Evolutionary conservation across 2,888 invertebrate species (phyloP).

Genomic region (Plutella xylostella): DNA sequence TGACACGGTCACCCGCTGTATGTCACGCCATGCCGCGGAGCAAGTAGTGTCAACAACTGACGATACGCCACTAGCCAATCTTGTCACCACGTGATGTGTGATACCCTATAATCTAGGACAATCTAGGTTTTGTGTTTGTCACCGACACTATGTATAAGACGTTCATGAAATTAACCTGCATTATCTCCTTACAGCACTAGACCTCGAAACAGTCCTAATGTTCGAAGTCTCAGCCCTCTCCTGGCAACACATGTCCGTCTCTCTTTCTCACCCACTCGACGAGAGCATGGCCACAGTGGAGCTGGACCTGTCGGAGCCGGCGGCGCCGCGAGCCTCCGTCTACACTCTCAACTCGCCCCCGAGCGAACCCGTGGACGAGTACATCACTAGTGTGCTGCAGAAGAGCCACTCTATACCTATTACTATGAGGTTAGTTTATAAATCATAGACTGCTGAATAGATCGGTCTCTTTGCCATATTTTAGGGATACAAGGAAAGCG

Average conservation of each 20-base stretch:
- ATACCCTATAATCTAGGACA: neutral
- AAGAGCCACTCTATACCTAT: conserved; percentile 93
- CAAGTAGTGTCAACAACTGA: too few species aligned
- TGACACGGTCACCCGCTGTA: too few species aligned
- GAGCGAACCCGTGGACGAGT: conserved; percentile 50
- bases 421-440: conserved; percentile 79
- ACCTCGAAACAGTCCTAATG: conserved; percentile 83
- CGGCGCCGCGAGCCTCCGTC: conserved; percentile 82
- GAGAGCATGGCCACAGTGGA: conserved; percentile 95
- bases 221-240: conserved; percentile 93
- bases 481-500: too few species aligned
- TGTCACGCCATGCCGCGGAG: too few species aligned
- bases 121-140: too few species aligned
- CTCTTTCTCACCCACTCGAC: conserved; percentile 92
- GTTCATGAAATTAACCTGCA: neutral
- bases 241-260: conserved; percentile 89
- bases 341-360: conserved; percentile 71
- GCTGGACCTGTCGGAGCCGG: conserved; percentile 84
- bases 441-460: too few species aligned
- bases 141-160: neutral
- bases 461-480: too few species aligned
- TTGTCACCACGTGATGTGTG: neutral
- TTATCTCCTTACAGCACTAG: conserved; percentile 43
- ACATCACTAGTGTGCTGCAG: conserved; percentile 75
- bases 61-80: too few species aligned